These are phyloP conservation scores for Calosoma granatense DNA, from an alignment of 1,140 invertebrate species.

Conservation along the genomic window DNA sequence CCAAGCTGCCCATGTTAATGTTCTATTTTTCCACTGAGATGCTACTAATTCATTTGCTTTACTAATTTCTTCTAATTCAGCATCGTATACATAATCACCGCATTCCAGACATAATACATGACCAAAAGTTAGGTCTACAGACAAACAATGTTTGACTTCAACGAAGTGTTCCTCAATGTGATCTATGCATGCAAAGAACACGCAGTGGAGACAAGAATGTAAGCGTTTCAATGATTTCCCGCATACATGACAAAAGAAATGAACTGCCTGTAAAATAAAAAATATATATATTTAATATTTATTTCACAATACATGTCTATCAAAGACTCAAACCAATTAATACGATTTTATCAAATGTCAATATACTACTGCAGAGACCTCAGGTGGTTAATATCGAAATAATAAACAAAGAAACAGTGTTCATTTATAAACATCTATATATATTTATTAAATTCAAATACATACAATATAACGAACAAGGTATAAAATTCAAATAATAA, in stretches of 20 bases:
- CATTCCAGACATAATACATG: conserved; percentile 87
- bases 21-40: conserved; percentile 24
- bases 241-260: conserved; percentile 68
- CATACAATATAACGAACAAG: not conserved
- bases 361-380: conserved; percentile 1
- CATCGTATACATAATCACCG: conserved; percentile 67
- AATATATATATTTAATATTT: conserved; percentile 12
- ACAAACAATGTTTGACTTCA: conserved; percentile 68
- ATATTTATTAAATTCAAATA: not conserved
- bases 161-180: conserved; percentile 82
- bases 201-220: conserved; percentile 84
- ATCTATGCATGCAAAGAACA: conserved; percentile 82
- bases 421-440: not conserved
- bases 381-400: not conserved
- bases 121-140: conserved; percentile 80
- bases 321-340: not conserved
- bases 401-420: not conserved
- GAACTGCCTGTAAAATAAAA: conserved; percentile 50
- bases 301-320: conserved; percentile 1
- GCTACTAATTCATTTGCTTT: conserved; percentile 32
- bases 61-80: conserved; percentile 39
- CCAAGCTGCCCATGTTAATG: conserved; percentile 47
- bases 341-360: not conserved
- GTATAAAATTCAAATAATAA: conserved; percentile 23
- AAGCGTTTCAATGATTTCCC: conserved; percentile 61